Conservation (phyloP, 2,888 invertebrate genomes). For the Caenorhabditis uteleia region DNA sequence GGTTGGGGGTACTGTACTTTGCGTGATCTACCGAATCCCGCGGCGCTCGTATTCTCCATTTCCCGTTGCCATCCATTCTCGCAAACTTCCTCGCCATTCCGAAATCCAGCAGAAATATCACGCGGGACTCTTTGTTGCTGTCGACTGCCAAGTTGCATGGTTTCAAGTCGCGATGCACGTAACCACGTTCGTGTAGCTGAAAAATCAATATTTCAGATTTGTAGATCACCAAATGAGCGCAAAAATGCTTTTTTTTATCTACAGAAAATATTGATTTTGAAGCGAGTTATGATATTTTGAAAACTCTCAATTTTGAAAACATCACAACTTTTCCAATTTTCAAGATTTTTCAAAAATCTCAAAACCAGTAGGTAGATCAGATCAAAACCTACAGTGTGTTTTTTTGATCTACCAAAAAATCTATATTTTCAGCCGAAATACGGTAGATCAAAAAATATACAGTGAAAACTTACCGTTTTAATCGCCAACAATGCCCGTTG, state of each 20-base stretch:
- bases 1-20: background rate
- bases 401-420: no score
- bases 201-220: background rate
- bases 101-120: constrained; percentile 32
- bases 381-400: no score
- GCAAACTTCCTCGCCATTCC: constrained; percentile 32
- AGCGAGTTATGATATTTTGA: background rate
- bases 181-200: constrained; percentile 34
- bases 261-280: no score
- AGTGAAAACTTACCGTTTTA: constrained; percentile 19
- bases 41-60: constrained; percentile 20
- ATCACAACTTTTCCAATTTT: no score
- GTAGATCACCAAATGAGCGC: no score
- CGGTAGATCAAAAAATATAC: background rate
- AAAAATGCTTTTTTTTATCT: no score
- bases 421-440: no score
- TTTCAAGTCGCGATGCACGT: constrained; percentile 39
- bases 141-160: constrained; percentile 38
- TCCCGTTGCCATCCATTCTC: background rate
- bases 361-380: no score
- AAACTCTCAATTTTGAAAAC: no score
- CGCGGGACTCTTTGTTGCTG: constrained; percentile 13
- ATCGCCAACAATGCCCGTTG: constrained; percentile 28
- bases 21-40: no score
- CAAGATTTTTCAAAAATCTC: no score